These are phyloP conservation scores for Oncorhynchus mykiss DNA, from an alignment of 2,113 vertebrate genomes.

Conservation along the genomic window DNA sequence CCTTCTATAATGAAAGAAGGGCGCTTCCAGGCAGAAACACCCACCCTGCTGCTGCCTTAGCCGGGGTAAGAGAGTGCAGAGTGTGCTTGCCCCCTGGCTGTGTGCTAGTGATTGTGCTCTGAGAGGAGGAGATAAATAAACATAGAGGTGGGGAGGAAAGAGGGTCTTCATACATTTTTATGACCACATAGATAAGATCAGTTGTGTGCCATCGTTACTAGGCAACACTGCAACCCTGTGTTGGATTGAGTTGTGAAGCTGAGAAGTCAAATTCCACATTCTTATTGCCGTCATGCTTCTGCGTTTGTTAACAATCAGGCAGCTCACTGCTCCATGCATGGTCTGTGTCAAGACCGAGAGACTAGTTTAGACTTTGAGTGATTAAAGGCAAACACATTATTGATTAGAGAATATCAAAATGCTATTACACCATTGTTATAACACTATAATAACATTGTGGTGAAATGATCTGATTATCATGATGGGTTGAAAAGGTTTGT, in stretches of 20 bases:
- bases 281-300: slow-evolving; percentile 60
- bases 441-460: neutral
- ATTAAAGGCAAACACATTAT: slow-evolving; percentile 52
- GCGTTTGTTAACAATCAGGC: slow-evolving; percentile 60
- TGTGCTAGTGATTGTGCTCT: slow-evolving; percentile 51
- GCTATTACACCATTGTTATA: neutral
- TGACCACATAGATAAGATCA: slow-evolving; percentile 84
- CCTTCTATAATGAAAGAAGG: slow-evolving; percentile 56
- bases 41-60: slow-evolving; percentile 51
- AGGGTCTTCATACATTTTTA: slow-evolving; percentile 82
- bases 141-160: slow-evolving; percentile 35
- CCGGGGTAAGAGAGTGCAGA: slow-evolving; percentile 56
- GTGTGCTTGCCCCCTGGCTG: slow-evolving; percentile 63
- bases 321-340: slow-evolving; percentile 30
- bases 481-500: too few species aligned
- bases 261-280: slow-evolving; percentile 73
- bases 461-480: neutral
- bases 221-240: slow-evolving; percentile 79
- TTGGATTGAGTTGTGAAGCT: slow-evolving; percentile 77
- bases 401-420: neutral
- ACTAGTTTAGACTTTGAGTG: slow-evolving; percentile 47
- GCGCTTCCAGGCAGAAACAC: slow-evolving; percentile 59
- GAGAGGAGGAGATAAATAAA: slow-evolving; percentile 11
- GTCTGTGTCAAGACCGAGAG: slow-evolving; percentile 48
- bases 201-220: slow-evolving; percentile 81